Conservation (phyloP, 2,113 vertebrate genomes). For the Triplophysa tibetana region DNA sequence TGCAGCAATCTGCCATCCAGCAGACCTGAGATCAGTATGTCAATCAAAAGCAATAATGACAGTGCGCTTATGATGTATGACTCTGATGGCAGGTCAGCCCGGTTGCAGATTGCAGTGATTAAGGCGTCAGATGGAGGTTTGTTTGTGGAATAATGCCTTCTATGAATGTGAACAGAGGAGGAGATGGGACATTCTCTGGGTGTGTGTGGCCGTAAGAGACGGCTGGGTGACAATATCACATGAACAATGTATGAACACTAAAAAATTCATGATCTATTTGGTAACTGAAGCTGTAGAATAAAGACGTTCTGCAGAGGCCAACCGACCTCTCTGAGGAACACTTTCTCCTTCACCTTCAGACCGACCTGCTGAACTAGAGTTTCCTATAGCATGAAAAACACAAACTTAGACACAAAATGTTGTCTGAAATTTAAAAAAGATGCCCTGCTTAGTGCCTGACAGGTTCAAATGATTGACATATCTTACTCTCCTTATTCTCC, state of each 20-base stretch:
- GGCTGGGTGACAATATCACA: slow-evolving; percentile 1
- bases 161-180: slow-evolving; percentile 9
- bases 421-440: background rate
- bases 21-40: slow-evolving; percentile 17
- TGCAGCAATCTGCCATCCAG: slow-evolving; percentile 31
- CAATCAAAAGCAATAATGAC: slow-evolving; percentile 12
- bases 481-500: too few relatives aligned
- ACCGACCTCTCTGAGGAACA: slow-evolving; percentile 67
- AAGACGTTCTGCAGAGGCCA: too few relatives aligned
- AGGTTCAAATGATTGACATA: too few relatives aligned
- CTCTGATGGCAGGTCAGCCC: slow-evolving; percentile 15
- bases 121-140: slow-evolving; percentile 11
- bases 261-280: background rate
- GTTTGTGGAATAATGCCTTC: slow-evolving; percentile 18
- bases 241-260: slow-evolving; percentile 8
- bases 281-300: slow-evolving; percentile 9
- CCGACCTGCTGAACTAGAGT: slow-evolving; percentile 64
- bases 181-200: background rate
- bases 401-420: background rate
- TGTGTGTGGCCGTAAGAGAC: background rate
- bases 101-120: background rate
- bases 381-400: slow-evolving; percentile 58
- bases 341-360: slow-evolving; percentile 65
- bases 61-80: background rate
- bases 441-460: too few relatives aligned